Evolutionary conservation across 2,888 invertebrate species (phyloP), one percentile per base, ranked within the genome.

Genomic region (Tineola bisselliella): DNA sequence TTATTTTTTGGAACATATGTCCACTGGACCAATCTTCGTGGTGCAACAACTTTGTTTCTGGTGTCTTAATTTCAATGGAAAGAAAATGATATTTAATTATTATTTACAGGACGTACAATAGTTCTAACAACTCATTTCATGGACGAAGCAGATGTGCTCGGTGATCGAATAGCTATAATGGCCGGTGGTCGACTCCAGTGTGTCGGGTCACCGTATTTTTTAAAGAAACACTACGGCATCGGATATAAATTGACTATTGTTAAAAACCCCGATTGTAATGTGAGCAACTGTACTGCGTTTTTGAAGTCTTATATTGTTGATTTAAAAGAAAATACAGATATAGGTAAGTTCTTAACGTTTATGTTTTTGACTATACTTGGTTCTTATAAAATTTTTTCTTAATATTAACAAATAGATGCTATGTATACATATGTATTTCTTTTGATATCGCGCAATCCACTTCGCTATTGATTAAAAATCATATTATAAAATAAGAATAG

Each of bases 111-210:
- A 33, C 88, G 95, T 10, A 94, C 95, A 0, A 90, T 96, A 71
- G 84, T 96, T 33, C 81, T 96, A 58, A 93, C 95, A 0, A 94
- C 94, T 0, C 94, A 96, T 77, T 95, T 94, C 74, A 96, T 96
- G 95, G 96, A 96, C 70, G 96, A 96, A 77, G 96, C 96, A 0
- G 96, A 96, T 76, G 86, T 94, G 2, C 80, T 96, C 0, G 96
- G 95, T 1, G 96, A 96, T 79, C 89, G 95, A 8, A 94, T 96
- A 67, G 95, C 94, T 8, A 95, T 96, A 58, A 94, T 96, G 93
- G 90, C 94, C 0, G 91, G 91, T 17, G 96, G 96, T 0, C 88
- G 90, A 57, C 80, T 96, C 17, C 92, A 94, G 69, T 95, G 95
- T 68, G 90, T 92, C 62, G 96, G 96, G 6, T 92, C 93, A 0